phyloP scores from a whole-genome alignment of 2,797 vertebrate genomes.

The Enteromius paludinosus region DNA sequence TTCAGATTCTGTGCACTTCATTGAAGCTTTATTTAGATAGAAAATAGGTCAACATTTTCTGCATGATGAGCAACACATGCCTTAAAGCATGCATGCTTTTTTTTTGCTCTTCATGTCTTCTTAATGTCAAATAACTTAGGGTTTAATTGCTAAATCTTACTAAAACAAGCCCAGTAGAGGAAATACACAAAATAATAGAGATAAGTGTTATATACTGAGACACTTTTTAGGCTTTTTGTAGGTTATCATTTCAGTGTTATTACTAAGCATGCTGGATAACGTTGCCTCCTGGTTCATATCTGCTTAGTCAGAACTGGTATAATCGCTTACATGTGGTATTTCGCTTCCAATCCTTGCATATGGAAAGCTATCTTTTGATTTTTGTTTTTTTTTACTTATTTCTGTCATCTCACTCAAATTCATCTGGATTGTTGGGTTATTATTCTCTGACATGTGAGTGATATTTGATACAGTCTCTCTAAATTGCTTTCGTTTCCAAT shows the following conservation, averaged over 20 bases:
- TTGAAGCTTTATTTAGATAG: constrained; percentile 47
- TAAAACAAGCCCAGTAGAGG: not conserved
- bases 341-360: constrained; percentile 36
- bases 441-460: constrained; percentile 62
- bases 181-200: not conserved
- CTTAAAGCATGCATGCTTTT: constrained; percentile 33
- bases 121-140: constrained; percentile 9
- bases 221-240: not conserved
- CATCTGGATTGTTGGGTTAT: constrained; percentile 62
- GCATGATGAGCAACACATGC: constrained; percentile 39
- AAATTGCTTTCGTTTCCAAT: constrained; percentile 66
- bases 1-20: not conserved
- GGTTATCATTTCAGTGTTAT: not conserved
- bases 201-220: not conserved
- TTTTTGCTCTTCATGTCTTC: not conserved
- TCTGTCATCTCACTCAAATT: constrained; percentile 61
- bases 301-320: constrained; percentile 33
- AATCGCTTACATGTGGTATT: constrained; percentile 47
- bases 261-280: not conserved
- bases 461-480: constrained; percentile 62
- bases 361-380: constrained; percentile 49
- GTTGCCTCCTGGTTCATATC: constrained; percentile 10
- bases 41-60: constrained; percentile 68
- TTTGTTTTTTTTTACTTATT: constrained; percentile 41
- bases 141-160: not conserved